Conservation (phyloP, 2,888 invertebrate genomes). For the Encarsia formosa region DNA sequence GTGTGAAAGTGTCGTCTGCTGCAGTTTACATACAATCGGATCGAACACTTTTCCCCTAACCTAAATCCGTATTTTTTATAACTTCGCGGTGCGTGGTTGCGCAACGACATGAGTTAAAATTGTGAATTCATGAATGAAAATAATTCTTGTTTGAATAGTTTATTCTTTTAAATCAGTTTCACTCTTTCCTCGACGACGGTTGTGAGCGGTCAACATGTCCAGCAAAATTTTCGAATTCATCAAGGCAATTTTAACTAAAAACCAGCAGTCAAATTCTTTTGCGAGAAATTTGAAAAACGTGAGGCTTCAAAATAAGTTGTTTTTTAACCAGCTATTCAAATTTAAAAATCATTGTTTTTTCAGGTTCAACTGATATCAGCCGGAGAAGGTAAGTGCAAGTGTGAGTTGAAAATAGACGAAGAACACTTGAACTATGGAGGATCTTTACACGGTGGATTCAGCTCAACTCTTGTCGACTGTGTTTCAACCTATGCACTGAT, state of each 20-base stretch:
- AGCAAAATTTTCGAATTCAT: slow-evolving; percentile 42
- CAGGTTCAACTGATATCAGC: slow-evolving; percentile 56
- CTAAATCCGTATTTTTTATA: neutral
- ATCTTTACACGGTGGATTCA: slow-evolving; percentile 81
- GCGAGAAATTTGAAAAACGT: slow-evolving; percentile 54
- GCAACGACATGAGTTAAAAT: slow-evolving; percentile 1
- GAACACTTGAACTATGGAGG: slow-evolving; percentile 74
- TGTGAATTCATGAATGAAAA: slow-evolving; percentile 5
- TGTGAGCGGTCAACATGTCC: slow-evolving; percentile 2
- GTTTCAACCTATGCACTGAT: slow-evolving; percentile 77
- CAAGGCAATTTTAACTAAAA: slow-evolving; percentile 45
- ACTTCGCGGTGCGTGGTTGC: neutral
- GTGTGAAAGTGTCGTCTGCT: neutral
- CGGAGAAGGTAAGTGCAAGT: slow-evolving; percentile 69
- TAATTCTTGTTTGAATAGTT: neutral
- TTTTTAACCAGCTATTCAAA: neutral
- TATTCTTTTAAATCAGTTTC: neutral
- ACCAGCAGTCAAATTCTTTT: slow-evolving; percentile 47
- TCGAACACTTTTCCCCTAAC: neutral
- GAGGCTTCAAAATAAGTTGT: slow-evolving; percentile 23
- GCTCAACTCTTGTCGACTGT: slow-evolving; percentile 72
- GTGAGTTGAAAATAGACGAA: slow-evolving; percentile 69
- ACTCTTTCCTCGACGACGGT: neutral
- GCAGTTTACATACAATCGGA: neutral
- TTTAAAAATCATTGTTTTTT: neutral